Base-by-base conservation (phyloP, 2,797 vertebrate species). In the Ciconia nigra region DNA sequence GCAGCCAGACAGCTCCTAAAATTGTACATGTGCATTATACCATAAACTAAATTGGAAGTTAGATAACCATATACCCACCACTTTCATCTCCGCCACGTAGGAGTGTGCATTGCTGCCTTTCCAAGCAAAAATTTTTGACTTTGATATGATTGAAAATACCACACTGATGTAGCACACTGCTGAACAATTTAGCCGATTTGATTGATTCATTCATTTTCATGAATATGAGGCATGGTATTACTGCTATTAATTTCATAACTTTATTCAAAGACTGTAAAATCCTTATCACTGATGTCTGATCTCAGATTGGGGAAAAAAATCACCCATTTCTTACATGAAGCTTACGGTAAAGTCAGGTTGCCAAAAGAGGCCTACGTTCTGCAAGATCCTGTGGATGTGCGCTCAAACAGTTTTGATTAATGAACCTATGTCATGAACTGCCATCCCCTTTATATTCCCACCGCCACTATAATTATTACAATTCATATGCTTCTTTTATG, bases 261-360 rank as follows among this genome's bases (percentile, higher is more conserved):
- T 86, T 88, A 95, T 76, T 76, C 42, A 87, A 89, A 96, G 79
- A 9, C 65, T 54, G 35, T 84, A 96, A 96, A 92, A 74, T 72
- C 52, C 21, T 83, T 95, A 88, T 85, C 26, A 29, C n/a, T 91
- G 25, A 65, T 89, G 80, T 77, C 41, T 94, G 63, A 96, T 77
- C 86, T 94, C 59, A 90, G 78, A 81, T 25, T 28, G 49, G 57
- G 74, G 55, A 42, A 41, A 46, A 39, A 52, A 14, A 42, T 87
- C 10, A 73, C 52, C 18, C 11, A 28, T 88, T 95, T 76, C 65
- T 95, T 89, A 91, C 15, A 28, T 25, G 26, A 71, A 26, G 9
- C 17, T 61, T 69, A 51, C 19, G 70, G 54, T 83, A 78, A 94
- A 92, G n/a, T 87, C 69, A 58, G 9, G n/a, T 83, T 94, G 90